These are phyloP conservation scores for Cynopterus sphinx DNA, from an alignment of 2,797 vertebrate genomes.

Conservation along the genomic window DNA sequence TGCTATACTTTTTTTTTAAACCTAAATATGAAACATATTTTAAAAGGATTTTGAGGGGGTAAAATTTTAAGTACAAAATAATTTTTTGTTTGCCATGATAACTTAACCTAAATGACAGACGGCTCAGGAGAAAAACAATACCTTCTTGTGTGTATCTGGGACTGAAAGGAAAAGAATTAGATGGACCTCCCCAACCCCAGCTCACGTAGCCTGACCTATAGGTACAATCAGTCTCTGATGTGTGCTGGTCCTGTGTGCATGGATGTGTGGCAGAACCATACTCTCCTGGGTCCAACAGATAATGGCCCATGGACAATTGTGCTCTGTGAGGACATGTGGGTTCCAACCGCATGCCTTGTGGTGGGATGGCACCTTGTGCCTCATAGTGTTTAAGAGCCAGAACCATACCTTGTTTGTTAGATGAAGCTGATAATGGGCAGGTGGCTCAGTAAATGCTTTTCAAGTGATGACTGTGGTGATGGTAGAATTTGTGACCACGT, in stretches of 20 bases:
- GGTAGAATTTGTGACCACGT: background rate
- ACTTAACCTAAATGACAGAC: background rate
- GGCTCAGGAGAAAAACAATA: background rate
- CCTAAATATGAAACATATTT: background rate
- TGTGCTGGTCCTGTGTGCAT: too few relatives aligned
- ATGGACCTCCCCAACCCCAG: fast-evolving
- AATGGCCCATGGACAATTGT: background rate
- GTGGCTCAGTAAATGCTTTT: background rate
- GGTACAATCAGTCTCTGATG: fast-evolving
- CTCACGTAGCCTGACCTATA: background rate
- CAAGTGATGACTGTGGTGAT: background rate
- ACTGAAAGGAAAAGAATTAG: background rate
- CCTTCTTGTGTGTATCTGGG: background rate
- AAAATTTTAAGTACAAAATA: background rate
- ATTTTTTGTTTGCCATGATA: background rate
- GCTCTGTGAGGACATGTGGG: background rate
- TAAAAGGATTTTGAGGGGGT: background rate
- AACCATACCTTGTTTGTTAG: background rate
- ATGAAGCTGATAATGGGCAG: background rate
- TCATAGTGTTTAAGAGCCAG: background rate
- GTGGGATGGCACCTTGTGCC: too few relatives aligned
- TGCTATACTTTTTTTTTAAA: background rate
- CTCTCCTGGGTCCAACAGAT: too few relatives aligned
- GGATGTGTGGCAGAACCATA: background rate
- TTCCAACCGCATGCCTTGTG: background rate